Evolutionary conservation across 2,888 invertebrate genomes (phyloP).

Genomic region (Epinotia bilunana): DNA sequence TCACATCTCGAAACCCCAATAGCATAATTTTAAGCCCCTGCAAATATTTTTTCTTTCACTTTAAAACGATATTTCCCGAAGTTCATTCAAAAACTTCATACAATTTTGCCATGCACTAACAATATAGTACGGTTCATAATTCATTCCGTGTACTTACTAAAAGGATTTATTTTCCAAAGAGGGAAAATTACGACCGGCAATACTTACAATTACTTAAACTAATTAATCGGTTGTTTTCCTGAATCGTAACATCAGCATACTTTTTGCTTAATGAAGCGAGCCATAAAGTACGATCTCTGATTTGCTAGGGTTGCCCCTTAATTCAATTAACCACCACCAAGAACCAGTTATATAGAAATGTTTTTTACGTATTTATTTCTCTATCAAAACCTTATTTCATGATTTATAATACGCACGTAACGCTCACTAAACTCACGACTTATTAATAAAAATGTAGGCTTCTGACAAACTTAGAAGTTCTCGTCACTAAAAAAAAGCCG

Average conservation of each 20-base stretch:
- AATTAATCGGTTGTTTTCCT: constrained; percentile 79
- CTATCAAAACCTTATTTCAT: background rate
- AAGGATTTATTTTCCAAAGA: constrained; percentile 69
- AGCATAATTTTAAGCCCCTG: background rate
- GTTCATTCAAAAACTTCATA: constrained; percentile 4
- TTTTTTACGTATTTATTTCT: background rate
- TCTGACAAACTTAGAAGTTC: background rate
- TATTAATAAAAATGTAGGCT: background rate
- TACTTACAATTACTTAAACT: constrained; percentile 79
- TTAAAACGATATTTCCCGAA: constrained; percentile 4
- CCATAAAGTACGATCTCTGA: constrained; percentile 66
- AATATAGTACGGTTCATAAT: constrained; percentile 57
- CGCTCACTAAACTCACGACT: background rate
- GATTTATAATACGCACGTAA: background rate
- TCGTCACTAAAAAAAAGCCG: background rate
- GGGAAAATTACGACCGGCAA: constrained; percentile 67
- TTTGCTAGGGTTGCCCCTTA: constrained; percentile 56
- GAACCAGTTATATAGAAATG: background rate
- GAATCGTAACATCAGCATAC: constrained; percentile 76
- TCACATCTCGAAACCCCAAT: no score
- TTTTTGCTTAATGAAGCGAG: constrained; percentile 78
- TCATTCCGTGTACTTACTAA: constrained; percentile 65
- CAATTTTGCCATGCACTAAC: constrained; percentile 24
- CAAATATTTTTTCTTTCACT: constrained; percentile 3
- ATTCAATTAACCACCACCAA: constrained; percentile 36